A percentile compares a stretch with the other conserved stretches of the same genome.
Evolutionary conservation across 2,797 vertebrate species (phyloP).

Genomic region (Acropternis orthonyx): DNA sequence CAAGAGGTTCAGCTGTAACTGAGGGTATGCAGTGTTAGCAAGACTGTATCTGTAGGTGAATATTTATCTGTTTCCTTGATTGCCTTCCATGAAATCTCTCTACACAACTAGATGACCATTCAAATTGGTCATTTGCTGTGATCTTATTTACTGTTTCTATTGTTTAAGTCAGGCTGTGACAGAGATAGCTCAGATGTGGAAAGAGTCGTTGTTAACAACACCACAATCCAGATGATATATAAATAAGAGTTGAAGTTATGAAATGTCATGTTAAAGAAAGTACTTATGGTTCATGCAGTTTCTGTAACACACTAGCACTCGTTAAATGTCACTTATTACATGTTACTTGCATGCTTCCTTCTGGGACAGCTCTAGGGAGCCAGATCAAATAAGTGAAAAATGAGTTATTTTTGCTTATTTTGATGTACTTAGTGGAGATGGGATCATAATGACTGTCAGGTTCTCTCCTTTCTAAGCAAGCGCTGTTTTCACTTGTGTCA

Average conservation of each 20-base stretch:
- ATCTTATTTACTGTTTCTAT: neutral
- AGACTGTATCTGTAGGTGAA: neutral
- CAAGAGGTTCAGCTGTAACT: neutral
- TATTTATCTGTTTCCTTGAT: neutral
- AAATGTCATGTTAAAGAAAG: neutral
- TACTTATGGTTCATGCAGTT: neutral
- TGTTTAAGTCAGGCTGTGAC: neutral
- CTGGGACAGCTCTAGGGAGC: neutral
- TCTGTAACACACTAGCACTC: neutral
- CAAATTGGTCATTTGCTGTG: neutral
- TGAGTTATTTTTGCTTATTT: neutral
- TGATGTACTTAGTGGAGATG: fast-evolving
- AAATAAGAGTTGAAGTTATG: neutral
- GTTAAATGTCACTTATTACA: neutral
- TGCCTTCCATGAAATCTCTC: neutral
- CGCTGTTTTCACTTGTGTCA: neutral
- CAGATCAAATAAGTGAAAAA: neutral
- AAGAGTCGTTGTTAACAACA: neutral
- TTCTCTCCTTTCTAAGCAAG: neutral
- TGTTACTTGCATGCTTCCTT: neutral
- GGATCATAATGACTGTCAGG: neutral
- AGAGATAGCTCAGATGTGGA: neutral
- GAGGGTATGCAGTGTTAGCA: neutral
- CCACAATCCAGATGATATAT: neutral
- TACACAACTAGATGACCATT: neutral